Percentiles rank a stretch among this genome's conserved stretches.
Evolutionary conservation across 1,140 invertebrate species (phyloP).

Genomic region (Epicauta chinensis): DNA sequence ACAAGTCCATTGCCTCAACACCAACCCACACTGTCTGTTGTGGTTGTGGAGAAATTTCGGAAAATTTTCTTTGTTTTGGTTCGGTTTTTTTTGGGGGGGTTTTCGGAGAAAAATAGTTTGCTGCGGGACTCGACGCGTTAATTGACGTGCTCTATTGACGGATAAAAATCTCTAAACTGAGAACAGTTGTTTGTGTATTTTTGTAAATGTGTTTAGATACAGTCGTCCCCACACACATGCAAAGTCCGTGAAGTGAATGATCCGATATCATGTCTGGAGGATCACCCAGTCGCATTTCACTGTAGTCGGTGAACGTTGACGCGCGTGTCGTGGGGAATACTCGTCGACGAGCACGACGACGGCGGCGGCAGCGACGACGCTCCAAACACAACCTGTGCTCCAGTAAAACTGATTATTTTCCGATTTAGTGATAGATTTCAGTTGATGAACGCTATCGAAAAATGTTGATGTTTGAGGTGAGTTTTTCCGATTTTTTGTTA

Average conservation of each 20-base stretch:
- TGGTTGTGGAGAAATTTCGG: too few species aligned
- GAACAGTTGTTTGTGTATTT: background rate
- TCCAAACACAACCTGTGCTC: too few species aligned
- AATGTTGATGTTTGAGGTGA: slow-evolving; percentile 13
- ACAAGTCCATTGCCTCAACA: too few species aligned
- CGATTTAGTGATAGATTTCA: too few species aligned
- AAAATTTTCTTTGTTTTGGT: background rate
- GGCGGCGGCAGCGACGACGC: too few species aligned
- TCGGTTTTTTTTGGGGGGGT: too few species aligned
- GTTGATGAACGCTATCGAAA: background rate
- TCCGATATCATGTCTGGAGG: slow-evolving; percentile 16
- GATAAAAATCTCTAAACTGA: too few species aligned
- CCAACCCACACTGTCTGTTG: too few species aligned
- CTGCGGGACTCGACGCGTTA: too few species aligned
- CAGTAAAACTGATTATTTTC: too few species aligned
- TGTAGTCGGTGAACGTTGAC: slow-evolving; percentile 6
- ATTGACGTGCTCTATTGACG: too few species aligned
- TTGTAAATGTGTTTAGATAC: background rate
- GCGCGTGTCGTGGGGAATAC: slow-evolving; percentile 4
- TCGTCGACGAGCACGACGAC: too few species aligned
- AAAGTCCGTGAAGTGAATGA: slow-evolving; percentile 9
- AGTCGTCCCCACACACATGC: slow-evolving; percentile 10
- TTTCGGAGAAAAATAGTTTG: background rate
- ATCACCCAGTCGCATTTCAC: slow-evolving; percentile 14
- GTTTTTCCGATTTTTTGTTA: slow-evolving; percentile 1